Conservation (phyloP, 1,140 invertebrate genomes). For the Helicoverpa armigera region DNA sequence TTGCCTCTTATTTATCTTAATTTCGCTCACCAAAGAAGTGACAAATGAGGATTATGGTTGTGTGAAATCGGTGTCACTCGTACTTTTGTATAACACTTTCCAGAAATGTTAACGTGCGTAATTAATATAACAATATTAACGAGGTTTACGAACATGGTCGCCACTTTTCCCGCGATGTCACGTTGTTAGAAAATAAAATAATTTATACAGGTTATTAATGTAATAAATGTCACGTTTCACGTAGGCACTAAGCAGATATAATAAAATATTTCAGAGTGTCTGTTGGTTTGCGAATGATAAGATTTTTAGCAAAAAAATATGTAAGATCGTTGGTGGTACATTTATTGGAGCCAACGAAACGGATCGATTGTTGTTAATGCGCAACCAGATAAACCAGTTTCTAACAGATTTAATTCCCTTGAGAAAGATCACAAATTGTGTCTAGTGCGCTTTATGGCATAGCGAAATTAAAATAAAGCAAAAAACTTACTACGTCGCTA, state of each 20-base stretch:
- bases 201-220: conserved; percentile 33
- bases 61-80: conserved; percentile 65
- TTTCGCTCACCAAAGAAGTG: conserved; percentile 76
- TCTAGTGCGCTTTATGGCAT: conserved; percentile 15
- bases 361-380: conserved; percentile 49
- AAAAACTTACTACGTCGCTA: not conserved
- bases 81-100: conserved; percentile 60
- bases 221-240: conserved; percentile 38
- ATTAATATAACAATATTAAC: conserved; percentile 51
- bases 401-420: conserved; percentile 46
- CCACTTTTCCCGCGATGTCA: conserved; percentile 28
- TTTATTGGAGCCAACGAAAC: conserved; percentile 43
- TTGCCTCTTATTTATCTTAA: conserved; percentile 82
- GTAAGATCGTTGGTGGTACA: conserved; percentile 1
- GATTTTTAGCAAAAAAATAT: conserved; percentile 7
- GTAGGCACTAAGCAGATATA: not conserved
- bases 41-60: conserved; percentile 74
- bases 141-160: conserved; percentile 17
- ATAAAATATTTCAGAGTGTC: conserved; percentile 1
- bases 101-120: conserved; percentile 54
- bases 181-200: conserved; percentile 35
- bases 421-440: conserved; percentile 38
- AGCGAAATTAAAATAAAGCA: conserved; percentile 30
- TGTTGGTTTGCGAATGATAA: conserved; percentile 22
- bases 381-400: conserved; percentile 55